Conservation (phyloP, 2,797 vertebrate genomes). For the Coregonus ussuriensis region DNA sequence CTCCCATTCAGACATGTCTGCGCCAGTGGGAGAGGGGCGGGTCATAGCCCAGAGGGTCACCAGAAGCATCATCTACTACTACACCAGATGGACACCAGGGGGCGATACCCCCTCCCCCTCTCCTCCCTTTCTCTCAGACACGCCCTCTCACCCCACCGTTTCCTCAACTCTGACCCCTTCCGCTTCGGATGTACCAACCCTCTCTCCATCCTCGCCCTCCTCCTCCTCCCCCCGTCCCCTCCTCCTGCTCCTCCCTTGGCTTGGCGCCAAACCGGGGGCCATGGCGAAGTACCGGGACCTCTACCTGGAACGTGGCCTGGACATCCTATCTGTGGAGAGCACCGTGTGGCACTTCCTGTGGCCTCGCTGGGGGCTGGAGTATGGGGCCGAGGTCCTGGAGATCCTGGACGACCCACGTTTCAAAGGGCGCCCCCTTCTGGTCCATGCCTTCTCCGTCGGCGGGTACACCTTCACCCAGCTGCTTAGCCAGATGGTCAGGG, state of each 20-base stretch:
- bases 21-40: background rate
- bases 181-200: background rate
- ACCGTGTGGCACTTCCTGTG: constrained; percentile 67
- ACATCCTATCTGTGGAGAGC: constrained; percentile 73
- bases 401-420: constrained; percentile 68
- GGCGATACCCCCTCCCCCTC: background rate
- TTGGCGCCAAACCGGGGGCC: constrained; percentile 59
- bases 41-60: constrained; percentile 43
- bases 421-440: constrained; percentile 57
- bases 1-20: constrained; percentile 18
- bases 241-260: constrained; percentile 76
- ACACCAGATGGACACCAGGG: constrained; percentile 2
- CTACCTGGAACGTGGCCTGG: constrained; percentile 67
- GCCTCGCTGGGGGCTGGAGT: constrained; percentile 65
- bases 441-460: constrained; percentile 75
- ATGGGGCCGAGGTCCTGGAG: constrained; percentile 54
- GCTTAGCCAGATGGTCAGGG: background rate
- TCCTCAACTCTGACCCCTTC: background rate
- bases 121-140: constrained; percentile 27
- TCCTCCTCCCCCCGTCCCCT: constrained; percentile 48
- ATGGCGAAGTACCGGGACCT: constrained; percentile 71
- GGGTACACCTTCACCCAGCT: constrained; percentile 70
- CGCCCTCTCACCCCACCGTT: constrained; percentile 9
- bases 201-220: background rate
- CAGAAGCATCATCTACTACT: constrained; percentile 58